These are phyloP conservation scores for Formicarius rufipectus DNA, from an alignment of 2,113 vertebrate genomes.

Conservation along the genomic window DNA sequence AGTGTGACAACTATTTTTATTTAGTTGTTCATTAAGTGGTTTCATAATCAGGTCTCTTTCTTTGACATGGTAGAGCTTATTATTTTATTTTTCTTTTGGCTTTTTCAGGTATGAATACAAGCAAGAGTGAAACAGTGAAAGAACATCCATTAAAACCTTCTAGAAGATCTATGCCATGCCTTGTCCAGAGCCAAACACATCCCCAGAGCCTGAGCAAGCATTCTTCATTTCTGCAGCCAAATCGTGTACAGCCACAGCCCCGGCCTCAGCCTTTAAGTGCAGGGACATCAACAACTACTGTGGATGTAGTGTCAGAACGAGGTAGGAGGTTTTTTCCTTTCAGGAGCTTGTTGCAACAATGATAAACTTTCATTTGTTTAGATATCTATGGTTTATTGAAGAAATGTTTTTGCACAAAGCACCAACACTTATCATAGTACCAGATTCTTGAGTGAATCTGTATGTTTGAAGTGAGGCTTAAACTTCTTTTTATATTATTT, in stretches of 20 bases:
- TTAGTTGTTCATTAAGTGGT: neutral
- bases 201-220: conserved; percentile 91
- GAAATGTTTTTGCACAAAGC: neutral
- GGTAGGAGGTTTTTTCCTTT: conserved; percentile 54
- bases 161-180: conserved; percentile 92
- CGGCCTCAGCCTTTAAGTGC: conserved; percentile 65
- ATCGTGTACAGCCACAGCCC: conserved; percentile 70
- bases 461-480: neutral
- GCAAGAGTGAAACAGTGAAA: conserved; percentile 93
- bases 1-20: neutral
- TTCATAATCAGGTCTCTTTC: neutral
- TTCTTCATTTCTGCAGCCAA: conserved; percentile 81
- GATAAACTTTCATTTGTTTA: neutral
- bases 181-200: conserved; percentile 90
- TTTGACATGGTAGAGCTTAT: neutral
- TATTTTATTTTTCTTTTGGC: neutral
- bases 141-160: conserved; percentile 91
- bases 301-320: conserved; percentile 59
- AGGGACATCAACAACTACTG: conserved; percentile 31
- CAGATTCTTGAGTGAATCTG: neutral
- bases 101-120: conserved; percentile 91
- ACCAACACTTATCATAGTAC: neutral
- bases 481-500: neutral
- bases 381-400: fast-evolving
- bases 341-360: neutral